Base-by-base conservation (phyloP, 2,113 vertebrate species). In the Trogon surrucura region DNA sequence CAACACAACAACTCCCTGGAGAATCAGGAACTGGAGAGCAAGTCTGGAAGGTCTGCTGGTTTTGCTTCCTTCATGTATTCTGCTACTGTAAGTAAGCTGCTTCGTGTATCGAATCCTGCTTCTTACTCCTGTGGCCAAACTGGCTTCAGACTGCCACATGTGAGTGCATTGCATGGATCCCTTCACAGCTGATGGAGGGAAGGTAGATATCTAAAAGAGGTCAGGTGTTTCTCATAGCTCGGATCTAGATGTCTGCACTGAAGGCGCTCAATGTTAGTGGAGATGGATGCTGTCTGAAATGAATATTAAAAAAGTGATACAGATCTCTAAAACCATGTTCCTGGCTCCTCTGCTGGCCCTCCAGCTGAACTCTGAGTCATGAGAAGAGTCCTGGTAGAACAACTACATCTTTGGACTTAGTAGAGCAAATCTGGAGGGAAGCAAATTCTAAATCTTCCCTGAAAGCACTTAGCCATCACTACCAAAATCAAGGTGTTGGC, bases 11-110 rank as follows among this genome's bases (percentile, higher is more conserved):
- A 81, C 70, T 92, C 83, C 77, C 84, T 58, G 61, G 50, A 89
- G 78, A 93, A 91, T 67, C 45, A 65, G 91, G 89, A 95, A 75
- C 48, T 79, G 65, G 57, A 87, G 89, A 89, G 81, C 80, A 64
- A 32, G 65, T 69, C 82, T 96, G 45, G 61, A 87, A 92, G 61
- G 34, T 79, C 82, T 95, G 69, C 16, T 79, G 30, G 5, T 54
- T 83, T 86, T 91, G 6, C 14, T 87, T 85, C 50, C 61, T 91
- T 90, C 36, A n/a, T 19, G 20, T 30, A 19, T 77, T 78, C 75
- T 86, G 41, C 60, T 65, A 47, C 54, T 80, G 79, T 69, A 93
- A 97, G 90, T 65, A 73, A 90, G 2, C 2, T 61, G 4, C 56
- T 78, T 51, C 48, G 82, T 60, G 44, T 88, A 66, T 30, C 10